These are phyloP conservation scores for Chromobotia macracanthus DNA, from an alignment of 2,797 vertebrate species.

Conservation along the genomic window DNA sequence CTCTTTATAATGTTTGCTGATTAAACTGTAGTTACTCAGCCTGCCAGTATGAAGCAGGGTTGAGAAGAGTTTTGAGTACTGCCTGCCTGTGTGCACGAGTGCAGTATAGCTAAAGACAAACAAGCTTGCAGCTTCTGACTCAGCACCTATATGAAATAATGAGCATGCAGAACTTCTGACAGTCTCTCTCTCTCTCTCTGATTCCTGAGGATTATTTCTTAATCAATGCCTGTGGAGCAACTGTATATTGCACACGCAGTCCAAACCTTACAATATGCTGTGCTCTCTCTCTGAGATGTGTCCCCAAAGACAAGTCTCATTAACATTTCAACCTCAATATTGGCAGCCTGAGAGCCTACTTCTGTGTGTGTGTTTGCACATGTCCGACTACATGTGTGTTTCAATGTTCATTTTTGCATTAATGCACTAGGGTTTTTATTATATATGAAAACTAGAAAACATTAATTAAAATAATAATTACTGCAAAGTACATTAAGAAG, in stretches of 20 bases:
- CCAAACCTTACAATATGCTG: constrained; percentile 9
- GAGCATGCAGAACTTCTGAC: constrained; percentile 3
- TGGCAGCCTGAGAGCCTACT: constrained; percentile 14
- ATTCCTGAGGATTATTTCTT: background rate
- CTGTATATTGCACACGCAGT: background rate
- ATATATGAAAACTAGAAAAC: background rate
- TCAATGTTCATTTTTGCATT: background rate
- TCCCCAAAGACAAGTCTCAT: constrained; percentile 17
- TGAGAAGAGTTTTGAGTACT: constrained; percentile 24
- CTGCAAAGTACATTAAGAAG: too few relatives aligned
- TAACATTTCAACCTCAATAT: constrained; percentile 3
- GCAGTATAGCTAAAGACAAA: constrained; percentile 14
- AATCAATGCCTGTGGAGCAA: constrained; percentile 11
- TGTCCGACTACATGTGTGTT: background rate
- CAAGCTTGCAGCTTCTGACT: constrained; percentile 41
- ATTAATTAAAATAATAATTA: too few relatives aligned
- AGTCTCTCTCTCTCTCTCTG: background rate
- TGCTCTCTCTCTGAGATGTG: background rate
- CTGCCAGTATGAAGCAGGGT: constrained; percentile 46
- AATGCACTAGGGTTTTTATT: background rate
- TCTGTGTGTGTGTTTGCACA: constrained; percentile 24
- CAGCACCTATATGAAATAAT: constrained; percentile 33
- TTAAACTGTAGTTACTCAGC: constrained; percentile 29
- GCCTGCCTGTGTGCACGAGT: constrained; percentile 9
- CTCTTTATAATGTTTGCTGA: background rate